Evolutionary conservation across 53 echinoderm and acorn worm species (phyloP).

Genomic region (Paracentrotus lividus): DNA sequence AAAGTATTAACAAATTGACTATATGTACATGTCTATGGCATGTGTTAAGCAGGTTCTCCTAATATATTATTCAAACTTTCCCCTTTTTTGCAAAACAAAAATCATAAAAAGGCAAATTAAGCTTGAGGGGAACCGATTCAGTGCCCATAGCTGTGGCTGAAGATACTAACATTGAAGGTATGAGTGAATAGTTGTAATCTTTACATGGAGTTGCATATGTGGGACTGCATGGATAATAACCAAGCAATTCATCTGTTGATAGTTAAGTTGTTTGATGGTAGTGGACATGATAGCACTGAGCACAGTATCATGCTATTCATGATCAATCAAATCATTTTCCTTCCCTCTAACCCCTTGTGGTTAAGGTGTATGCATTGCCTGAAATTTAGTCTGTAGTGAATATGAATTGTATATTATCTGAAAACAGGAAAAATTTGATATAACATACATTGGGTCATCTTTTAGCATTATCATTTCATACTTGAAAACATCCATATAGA

Average conservation of each 20-base stretch:
- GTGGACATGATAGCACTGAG: constrained; percentile 4
- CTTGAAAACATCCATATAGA: neutral
- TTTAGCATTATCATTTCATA: neutral
- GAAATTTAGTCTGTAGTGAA: neutral
- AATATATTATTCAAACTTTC: constrained; percentile 2
- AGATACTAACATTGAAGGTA: constrained; percentile 70
- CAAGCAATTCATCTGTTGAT: constrained; percentile 10
- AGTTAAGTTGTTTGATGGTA: constrained; percentile 11
- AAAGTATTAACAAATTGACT: no score
- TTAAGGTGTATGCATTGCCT: neutral
- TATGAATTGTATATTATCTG: neutral
- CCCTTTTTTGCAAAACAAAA: constrained; percentile 18
- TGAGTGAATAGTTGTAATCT: neutral
- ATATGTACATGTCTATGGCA: neutral
- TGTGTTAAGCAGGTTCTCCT: neutral
- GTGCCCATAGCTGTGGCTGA: constrained; percentile 71
- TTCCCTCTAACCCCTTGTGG: neutral
- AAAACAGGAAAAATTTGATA: neutral
- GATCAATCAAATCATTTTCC: neutral
- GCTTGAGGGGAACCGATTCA: constrained; percentile 66
- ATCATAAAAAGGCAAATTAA: constrained; percentile 56
- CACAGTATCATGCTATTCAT: neutral
- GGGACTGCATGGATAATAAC: constrained; percentile 70
- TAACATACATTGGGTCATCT: neutral
- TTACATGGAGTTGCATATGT: constrained; percentile 3